Evolutionary conservation across 2,113 vertebrate genomes (phyloP).

Genomic region (Odocoileus virginianus): DNA sequence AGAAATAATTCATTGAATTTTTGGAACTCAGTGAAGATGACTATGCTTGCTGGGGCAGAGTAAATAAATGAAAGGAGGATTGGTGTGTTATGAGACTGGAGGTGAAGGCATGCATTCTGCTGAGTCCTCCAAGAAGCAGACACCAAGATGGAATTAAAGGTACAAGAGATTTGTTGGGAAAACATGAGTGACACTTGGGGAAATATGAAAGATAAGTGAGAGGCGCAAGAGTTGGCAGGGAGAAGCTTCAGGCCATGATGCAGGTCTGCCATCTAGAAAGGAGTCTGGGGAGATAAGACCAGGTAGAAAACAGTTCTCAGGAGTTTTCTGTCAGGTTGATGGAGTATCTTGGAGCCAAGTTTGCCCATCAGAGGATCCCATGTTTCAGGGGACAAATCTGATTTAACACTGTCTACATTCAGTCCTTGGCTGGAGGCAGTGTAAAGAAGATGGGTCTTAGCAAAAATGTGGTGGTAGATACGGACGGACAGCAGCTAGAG

Average conservation of each 20-base stretch:
- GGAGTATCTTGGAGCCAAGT: not conserved
- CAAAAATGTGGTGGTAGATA: accelerated
- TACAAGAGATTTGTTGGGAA: not conserved
- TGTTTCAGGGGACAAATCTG: not conserved
- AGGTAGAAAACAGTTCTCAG: not conserved
- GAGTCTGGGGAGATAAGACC: not conserved
- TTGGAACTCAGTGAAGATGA: not conserved
- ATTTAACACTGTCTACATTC: not conserved
- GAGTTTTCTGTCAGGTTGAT: not conserved
- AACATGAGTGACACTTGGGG: not conserved
- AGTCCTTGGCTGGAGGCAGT: not conserved
- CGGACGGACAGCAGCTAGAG: not conserved
- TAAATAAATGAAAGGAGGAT: not conserved
- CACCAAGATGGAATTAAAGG: not conserved
- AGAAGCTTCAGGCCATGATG: not conserved
- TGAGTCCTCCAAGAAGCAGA: not conserved
- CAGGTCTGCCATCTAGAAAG: not conserved
- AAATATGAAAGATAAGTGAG: not conserved
- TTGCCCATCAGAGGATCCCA: not conserved
- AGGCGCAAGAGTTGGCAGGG: not conserved
- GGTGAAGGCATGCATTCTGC: not conserved
- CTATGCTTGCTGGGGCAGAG: not conserved
- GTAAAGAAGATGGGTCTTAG: not conserved
- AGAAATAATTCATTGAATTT: not conserved
- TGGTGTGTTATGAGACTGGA: not conserved